Evolutionary conservation across 2,797 vertebrate genomes (phyloP), one percentile per base, ranked within the genome.

Genomic region (Sebastolobus alascanus): DNA sequence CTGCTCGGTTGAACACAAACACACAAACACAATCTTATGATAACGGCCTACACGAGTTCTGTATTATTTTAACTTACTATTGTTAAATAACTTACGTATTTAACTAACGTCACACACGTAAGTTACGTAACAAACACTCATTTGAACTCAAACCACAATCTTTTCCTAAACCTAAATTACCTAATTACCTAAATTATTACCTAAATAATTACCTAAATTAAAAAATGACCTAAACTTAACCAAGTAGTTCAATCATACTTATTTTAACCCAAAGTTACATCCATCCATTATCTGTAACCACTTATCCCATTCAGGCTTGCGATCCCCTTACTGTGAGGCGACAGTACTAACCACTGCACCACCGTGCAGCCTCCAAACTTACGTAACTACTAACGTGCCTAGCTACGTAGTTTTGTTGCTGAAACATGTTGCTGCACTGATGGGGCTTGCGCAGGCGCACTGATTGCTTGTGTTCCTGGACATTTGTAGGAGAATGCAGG

Each of bases 31-130:
- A 58, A 35, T 69, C 72, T 73, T 2, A 50, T 31, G 67, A 69
- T 84, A 83, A 90, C 85, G 87, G 81, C 80, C 56, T 40, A 50
- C 65, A 65, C 7, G 22, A 72, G 73, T 54, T 58, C 80, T 46
- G 16, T 18, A 14, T 14, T 31, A 16, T 59, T 58, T 59, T 31
- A 59, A 59, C 56, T 1, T 10, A 31, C 8, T 59, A 0, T 20
- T 33, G 58, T 59, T 18, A 18, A 29, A 8, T 14, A 0, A 29
- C 25, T 14, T 58, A 29, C 6, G 0, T 59, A 59, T 31, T 59
- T 31, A 31, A 14, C 22, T 27, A 27, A 29, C 16, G 58, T 59
- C 58, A 10, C 14, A 16, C 29, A 31, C 4, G 29, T 31, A 59
- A 31, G 58, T 0, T 31, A 59, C 4, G 8, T 33, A 59, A 59